phyloP scores from a whole-genome alignment of 2,797 vertebrate species.

The Sebastes vulpes region DNA sequence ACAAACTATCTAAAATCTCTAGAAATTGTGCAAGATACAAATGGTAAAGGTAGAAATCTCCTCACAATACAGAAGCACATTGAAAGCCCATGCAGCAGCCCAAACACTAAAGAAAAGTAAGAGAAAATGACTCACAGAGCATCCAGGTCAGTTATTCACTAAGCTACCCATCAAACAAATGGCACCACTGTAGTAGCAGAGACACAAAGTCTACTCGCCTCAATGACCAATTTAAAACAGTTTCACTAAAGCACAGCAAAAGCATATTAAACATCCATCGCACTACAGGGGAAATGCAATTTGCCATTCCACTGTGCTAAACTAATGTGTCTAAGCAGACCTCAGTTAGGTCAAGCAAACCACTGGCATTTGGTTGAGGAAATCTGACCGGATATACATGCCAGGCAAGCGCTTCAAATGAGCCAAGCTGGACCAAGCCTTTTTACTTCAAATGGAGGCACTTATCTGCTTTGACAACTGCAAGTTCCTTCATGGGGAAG shows the following conservation, averaged over 20 bases:
- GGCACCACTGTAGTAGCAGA: neutral
- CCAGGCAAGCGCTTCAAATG: conserved; percentile 32
- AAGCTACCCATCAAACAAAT: conserved; percentile 25
- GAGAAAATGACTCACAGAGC: conserved; percentile 22
- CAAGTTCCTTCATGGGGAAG: conserved; percentile 47
- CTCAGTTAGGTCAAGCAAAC: conserved; percentile 29
- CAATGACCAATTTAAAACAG: neutral
- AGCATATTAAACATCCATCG: conserved; percentile 13
- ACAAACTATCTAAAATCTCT: neutral
- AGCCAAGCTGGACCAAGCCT: conserved; percentile 27
- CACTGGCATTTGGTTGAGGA: conserved; percentile 28
- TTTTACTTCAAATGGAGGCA: conserved; percentile 59
- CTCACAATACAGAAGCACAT: neutral
- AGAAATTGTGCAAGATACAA: neutral
- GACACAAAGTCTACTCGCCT: neutral
- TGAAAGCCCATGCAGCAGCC: neutral
- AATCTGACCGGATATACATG: conserved; percentile 49
- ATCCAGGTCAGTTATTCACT: conserved; percentile 32
- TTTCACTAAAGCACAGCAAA: conserved; percentile 1
- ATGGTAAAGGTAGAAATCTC: neutral
- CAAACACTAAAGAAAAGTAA: conserved; percentile 18
- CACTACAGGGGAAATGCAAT: neutral
- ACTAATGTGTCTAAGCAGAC: conserved; percentile 9
- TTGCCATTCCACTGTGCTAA: conserved; percentile 11
- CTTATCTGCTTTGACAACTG: conserved; percentile 71